Evolutionary conservation across 2,113 vertebrate species (phyloP).

Genomic region (Podocnemis expansa): DNA sequence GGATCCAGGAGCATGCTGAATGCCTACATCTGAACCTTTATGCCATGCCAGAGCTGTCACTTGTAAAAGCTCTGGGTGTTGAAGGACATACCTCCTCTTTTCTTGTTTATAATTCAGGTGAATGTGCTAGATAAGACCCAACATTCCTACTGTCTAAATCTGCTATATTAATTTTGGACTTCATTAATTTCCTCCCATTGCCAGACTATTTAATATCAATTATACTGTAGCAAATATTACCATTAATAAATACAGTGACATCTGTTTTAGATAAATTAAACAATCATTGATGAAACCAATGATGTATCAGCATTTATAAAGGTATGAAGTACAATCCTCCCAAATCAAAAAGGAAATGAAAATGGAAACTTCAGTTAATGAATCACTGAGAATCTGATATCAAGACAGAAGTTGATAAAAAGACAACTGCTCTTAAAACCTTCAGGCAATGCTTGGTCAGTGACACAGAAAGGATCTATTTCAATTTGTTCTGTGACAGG

Average conservation of each 20-base stretch:
- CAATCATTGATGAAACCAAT: background rate
- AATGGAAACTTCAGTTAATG: conserved; percentile 28
- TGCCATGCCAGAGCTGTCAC: background rate
- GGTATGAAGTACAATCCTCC: background rate
- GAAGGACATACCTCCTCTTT: background rate
- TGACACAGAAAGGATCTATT: conserved; percentile 51
- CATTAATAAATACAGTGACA: background rate
- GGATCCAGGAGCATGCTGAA: too few species aligned
- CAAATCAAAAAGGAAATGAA: background rate
- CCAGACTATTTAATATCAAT: background rate
- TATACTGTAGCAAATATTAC: background rate
- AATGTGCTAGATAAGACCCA: background rate
- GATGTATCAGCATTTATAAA: background rate
- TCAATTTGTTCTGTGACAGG: conserved; percentile 53
- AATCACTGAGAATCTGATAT: conserved; percentile 19
- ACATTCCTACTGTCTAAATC: background rate
- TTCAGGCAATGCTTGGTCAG: conserved; percentile 9
- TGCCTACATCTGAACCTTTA: background rate
- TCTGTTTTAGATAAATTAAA: background rate
- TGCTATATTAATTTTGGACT: background rate
- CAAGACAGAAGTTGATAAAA: background rate
- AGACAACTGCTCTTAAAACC: background rate
- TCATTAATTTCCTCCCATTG: background rate
- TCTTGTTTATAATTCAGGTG: background rate
- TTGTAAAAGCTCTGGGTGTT: background rate